Conservation (phyloP, 1,140 invertebrate species). For the Meloidogyne hapla region DNA sequence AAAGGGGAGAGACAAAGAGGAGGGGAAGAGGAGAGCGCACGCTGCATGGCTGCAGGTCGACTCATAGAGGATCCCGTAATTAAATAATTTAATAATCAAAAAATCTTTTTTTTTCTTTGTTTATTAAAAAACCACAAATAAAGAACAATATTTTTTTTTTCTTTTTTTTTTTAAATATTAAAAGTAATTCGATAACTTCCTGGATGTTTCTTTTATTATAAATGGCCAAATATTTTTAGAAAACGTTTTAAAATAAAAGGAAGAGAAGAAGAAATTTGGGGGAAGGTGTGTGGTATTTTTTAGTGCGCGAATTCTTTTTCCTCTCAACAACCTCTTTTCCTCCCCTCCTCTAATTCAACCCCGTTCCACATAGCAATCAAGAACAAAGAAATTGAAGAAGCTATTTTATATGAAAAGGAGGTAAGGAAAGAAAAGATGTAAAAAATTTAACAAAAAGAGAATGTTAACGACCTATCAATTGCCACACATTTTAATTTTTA, state of each 20-base stretch:
- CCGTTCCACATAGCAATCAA: neutral
- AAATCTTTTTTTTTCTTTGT: neutral
- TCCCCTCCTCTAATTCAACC: neutral
- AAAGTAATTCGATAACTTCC: conserved; percentile 13
- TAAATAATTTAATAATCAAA: too few species aligned
- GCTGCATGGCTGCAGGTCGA: too few species aligned
- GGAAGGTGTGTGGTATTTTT: too few species aligned
- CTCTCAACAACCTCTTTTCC: neutral
- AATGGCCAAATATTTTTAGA: neutral
- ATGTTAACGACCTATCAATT: neutral
- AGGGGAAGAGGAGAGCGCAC: too few species aligned
- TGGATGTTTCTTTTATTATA: neutral
- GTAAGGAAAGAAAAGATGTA: too few species aligned
- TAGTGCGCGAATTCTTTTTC: neutral
- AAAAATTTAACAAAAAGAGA: too few species aligned
- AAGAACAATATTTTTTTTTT: neutral
- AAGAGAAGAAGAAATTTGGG: too few species aligned
- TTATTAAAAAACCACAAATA: neutral
- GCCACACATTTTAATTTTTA: neutral
- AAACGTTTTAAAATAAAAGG: neutral
- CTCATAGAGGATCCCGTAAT: too few species aligned
- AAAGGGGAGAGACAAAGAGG: too few species aligned
- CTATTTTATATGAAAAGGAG: too few species aligned
- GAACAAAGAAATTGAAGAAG: neutral
- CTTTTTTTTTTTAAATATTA: neutral